A percentile compares a stretch with the other conserved stretches of the same genome.
These are phyloP conservation scores for Agrypnia vestita DNA, from an alignment of 1,140 invertebrate genomes.

Conservation along the genomic window DNA sequence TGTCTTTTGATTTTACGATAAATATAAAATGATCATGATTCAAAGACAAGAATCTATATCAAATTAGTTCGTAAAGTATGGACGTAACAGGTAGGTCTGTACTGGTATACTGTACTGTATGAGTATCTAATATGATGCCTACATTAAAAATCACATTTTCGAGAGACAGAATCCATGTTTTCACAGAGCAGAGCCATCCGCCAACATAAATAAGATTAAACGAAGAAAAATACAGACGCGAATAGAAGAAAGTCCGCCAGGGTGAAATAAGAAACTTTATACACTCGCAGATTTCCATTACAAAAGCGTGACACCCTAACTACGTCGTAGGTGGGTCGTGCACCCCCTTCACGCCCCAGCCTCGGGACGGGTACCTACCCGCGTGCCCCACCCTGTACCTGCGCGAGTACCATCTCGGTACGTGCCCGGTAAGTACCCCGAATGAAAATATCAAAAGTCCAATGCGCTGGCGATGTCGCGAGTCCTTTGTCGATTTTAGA, in stretches of 20 bases:
- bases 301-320: slow-evolving; percentile 62
- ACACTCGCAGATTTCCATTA: slow-evolving; percentile 62
- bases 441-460: slow-evolving; percentile 59
- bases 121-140: slow-evolving; percentile 11
- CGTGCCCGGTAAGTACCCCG: slow-evolving; percentile 12
- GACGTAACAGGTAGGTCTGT: slow-evolving; percentile 16
- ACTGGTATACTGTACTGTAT: background rate
- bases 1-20: background rate
- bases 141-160: slow-evolving; percentile 51
- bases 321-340: slow-evolving; percentile 52
- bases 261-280: slow-evolving; percentile 61
- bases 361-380: background rate
- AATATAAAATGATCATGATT: background rate
- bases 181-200: slow-evolving; percentile 57
- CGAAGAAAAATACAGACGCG: slow-evolving; percentile 61
- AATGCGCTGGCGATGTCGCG: slow-evolving; percentile 51
- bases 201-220: slow-evolving; percentile 62
- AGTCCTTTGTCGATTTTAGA: slow-evolving; percentile 52
- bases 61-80: background rate
- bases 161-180: slow-evolving; percentile 48
- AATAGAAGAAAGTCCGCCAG: slow-evolving; percentile 58
- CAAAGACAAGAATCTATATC: background rate
- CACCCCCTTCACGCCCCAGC: slow-evolving; percentile 8
- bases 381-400: background rate
- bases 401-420: background rate